Evolutionary conservation across 92 coral and sea anemone genomes (phyloP).

Genomic region (Desmophyllum pertusum): DNA sequence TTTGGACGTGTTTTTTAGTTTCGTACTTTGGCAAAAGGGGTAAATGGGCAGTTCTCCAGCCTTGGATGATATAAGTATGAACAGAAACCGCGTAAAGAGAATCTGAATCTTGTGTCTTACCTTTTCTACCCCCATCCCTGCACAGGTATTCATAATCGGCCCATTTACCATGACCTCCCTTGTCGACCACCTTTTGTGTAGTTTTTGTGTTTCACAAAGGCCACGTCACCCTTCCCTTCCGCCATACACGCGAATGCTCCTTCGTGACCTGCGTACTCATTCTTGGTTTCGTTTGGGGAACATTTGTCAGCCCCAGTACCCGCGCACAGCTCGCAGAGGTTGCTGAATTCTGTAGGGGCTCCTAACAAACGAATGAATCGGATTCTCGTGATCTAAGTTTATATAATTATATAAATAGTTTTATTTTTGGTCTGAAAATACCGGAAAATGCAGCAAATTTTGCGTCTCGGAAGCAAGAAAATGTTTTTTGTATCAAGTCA

Average conservation of each 20-base stretch:
- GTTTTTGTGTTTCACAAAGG: constrained; percentile 80
- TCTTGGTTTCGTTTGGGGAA: background rate
- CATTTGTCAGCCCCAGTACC: background rate
- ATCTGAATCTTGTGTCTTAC: constrained; percentile 20
- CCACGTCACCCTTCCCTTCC: constrained; percentile 72
- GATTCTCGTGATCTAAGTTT: no score
- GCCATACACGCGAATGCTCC: constrained; percentile 91
- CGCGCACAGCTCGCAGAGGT: constrained; percentile 66
- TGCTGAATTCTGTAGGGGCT: background rate
- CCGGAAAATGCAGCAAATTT: no score
- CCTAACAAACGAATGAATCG: constrained; percentile 11
- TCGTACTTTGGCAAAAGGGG: background rate
- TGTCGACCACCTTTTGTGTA: constrained; percentile 32
- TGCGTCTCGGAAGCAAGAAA: no score
- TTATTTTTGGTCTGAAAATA: no score
- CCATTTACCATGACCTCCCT: constrained; percentile 29
- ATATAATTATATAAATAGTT: no score
- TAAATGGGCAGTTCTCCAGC: no score
- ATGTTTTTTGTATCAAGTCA: no score
- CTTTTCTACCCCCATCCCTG: constrained; percentile 46
- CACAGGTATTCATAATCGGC: constrained; percentile 73
- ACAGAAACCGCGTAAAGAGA: no score
- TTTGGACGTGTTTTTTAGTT: background rate
- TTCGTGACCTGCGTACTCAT: constrained; percentile 50
- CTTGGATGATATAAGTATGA: no score